A percentile compares a stretch with the other conserved stretches of the same genome.
These are phyloP conservation scores for Ramphastos sulfuratus DNA, from an alignment of 2,113 vertebrate species.

Conservation along the genomic window DNA sequence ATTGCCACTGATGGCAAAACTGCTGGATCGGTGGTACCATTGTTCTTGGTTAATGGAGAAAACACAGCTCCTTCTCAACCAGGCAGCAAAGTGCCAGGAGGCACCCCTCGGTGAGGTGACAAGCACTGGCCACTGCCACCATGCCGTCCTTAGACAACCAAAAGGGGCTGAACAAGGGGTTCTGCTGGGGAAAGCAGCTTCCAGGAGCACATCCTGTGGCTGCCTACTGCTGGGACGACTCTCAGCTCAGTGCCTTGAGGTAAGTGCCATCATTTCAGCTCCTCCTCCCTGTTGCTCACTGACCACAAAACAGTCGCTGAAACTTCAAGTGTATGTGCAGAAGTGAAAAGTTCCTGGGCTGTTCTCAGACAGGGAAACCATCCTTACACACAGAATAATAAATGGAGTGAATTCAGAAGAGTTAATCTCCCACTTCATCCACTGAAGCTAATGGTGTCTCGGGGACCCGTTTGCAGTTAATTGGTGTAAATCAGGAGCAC, in stretches of 20 bases:
- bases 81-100: neutral
- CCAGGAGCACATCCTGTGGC: rapidly evolving
- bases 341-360: slow-evolving; percentile 1
- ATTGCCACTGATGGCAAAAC: neutral
- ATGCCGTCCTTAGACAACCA: neutral
- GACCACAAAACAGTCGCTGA: neutral
- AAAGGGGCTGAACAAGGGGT: neutral
- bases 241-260: neutral
- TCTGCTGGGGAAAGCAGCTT: neutral
- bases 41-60: neutral
- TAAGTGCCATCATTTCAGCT: neutral
- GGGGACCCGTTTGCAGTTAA: slow-evolving; percentile 22
- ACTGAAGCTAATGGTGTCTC: slow-evolving; percentile 32
- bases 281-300: neutral
- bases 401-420: slow-evolving; percentile 46
- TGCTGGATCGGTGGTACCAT: rapidly evolving
- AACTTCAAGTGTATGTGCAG: rapidly evolving
- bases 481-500: slow-evolving; percentile 36
- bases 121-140: neutral
- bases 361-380: slow-evolving; percentile 19
- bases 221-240: neutral
- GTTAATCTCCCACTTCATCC: slow-evolving; percentile 54
- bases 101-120: neutral
- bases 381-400: slow-evolving; percentile 32
- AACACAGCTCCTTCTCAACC: neutral